phyloP scores from a whole-genome alignment of 2,888 invertebrate genomes.

The Charanyca ferruginea region DNA sequence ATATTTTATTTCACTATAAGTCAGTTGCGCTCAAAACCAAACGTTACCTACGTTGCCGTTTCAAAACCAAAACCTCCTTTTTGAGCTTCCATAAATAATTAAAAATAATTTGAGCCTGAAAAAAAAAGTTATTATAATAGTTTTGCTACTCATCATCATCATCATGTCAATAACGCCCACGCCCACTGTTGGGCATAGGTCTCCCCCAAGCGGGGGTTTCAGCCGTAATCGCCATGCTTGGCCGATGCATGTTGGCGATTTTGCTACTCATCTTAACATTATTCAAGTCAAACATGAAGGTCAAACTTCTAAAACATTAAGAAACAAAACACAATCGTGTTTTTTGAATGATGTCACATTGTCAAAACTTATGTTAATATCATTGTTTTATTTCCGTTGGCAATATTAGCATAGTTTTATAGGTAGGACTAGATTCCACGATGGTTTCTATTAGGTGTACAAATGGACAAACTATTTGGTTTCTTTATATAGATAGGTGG shows the following conservation, averaged over 20 bases:
- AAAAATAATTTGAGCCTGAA: no score
- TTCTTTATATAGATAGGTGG: slow-evolving; percentile 38
- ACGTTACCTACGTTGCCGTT: no score
- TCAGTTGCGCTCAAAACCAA: no score
- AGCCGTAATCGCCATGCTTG: no score
- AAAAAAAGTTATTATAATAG: no score
- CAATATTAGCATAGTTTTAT: slow-evolving; percentile 50
- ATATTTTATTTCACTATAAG: no score
- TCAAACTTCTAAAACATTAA: slow-evolving; percentile 6
- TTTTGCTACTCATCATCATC: slow-evolving; percentile 7
- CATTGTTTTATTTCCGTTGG: slow-evolving; percentile 49
- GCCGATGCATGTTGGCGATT: no score
- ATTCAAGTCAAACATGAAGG: slow-evolving; percentile 28
- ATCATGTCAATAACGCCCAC: no score
- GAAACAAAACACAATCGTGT: slow-evolving; percentile 3
- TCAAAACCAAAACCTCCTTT: no score
- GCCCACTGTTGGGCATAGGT: no score
- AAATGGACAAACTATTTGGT: slow-evolving; percentile 34
- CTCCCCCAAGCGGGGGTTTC: no score
- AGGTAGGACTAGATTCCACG: slow-evolving; percentile 45
- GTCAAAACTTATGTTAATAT: slow-evolving; percentile 26
- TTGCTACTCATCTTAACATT: background rate
- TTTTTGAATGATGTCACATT: slow-evolving; percentile 44
- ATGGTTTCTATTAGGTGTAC: slow-evolving; percentile 43
- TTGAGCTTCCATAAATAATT: no score